phyloP scores from a whole-genome alignment of 2,797 vertebrate genomes.

The Chloroceryle amazona region DNA sequence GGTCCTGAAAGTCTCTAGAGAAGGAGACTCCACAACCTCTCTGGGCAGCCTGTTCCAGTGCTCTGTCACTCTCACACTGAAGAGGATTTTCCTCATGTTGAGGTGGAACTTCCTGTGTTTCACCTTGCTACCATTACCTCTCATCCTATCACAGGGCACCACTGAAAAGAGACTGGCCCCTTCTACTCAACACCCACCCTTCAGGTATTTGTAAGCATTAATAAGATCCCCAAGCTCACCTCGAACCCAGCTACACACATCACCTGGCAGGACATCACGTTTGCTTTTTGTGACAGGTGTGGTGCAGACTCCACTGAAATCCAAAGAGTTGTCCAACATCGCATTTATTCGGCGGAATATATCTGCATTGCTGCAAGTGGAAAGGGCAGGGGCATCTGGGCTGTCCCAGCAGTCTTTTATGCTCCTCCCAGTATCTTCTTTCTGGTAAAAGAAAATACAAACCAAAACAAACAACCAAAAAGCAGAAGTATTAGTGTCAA shows the following conservation, averaged over 20 bases:
- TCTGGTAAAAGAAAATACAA: constrained; percentile 63
- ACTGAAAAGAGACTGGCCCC: no score
- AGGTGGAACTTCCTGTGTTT: no score
- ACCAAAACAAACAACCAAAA: not conserved
- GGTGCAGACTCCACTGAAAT: constrained; percentile 95
- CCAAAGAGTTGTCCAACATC: constrained; percentile 95
- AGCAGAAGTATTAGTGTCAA: not conserved
- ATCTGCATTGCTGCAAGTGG: constrained; percentile 95
- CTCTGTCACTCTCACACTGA: no score
- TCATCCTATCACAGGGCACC: no score
- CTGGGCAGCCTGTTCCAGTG: no score
- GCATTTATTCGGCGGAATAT: constrained; percentile 97
- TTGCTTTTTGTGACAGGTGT: constrained; percentile 89
- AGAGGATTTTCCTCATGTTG: no score
- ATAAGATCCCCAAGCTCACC: not conserved
- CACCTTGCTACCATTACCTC: no score
- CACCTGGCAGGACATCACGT: constrained; percentile 89
- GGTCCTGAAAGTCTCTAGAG: no score
- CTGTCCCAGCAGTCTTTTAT: constrained; percentile 88
- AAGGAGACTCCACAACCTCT: no score
- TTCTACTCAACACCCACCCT: no score
- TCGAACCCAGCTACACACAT: not conserved
- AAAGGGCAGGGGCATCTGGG: constrained; percentile 88
- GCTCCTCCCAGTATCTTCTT: constrained; percentile 83
- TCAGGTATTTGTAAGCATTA: no score